These are phyloP conservation scores for Otocyon megalotis DNA, from an alignment of 2,113 vertebrate species.

Conservation along the genomic window DNA sequence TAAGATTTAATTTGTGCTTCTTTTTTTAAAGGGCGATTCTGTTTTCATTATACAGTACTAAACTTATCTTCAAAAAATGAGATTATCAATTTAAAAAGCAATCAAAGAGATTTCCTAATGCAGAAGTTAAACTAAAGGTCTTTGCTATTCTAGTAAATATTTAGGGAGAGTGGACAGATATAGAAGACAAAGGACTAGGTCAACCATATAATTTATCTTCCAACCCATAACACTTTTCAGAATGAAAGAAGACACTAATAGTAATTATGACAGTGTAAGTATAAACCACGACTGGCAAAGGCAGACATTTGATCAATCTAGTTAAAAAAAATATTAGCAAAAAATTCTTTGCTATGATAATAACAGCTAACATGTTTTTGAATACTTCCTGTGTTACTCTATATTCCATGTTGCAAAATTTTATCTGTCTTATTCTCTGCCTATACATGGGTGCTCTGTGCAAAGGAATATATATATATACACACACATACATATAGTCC, in stretches of 20 bases:
- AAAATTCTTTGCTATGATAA: not conserved
- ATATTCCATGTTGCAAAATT: not conserved
- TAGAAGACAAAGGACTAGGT: not conserved
- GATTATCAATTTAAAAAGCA: not conserved
- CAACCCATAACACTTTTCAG: not conserved
- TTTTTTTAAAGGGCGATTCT: not conserved
- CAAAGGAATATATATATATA: not conserved
- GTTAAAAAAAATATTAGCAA: not conserved
- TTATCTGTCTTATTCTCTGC: not conserved
- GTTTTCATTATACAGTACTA: not conserved
- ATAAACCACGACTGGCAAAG: not conserved
- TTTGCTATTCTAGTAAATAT: constrained; percentile 2
- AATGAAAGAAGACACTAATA: constrained; percentile 18
- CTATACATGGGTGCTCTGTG: not conserved
- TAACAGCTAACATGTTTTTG: not conserved
- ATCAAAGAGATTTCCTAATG: not conserved
- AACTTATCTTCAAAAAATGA: not conserved
- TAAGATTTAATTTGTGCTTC: constrained; percentile 17
- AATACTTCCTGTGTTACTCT: not conserved
- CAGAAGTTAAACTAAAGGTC: not conserved
- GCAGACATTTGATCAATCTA: not conserved
- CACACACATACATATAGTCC: too few relatives aligned
- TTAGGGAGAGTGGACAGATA: not conserved
- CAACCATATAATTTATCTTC: not conserved
- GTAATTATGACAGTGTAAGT: not conserved